Percentiles rank a stretch among this genome's conserved stretches.
Conservation (phyloP, 1,140 invertebrate species). For the Callitettix versicolor region DNA sequence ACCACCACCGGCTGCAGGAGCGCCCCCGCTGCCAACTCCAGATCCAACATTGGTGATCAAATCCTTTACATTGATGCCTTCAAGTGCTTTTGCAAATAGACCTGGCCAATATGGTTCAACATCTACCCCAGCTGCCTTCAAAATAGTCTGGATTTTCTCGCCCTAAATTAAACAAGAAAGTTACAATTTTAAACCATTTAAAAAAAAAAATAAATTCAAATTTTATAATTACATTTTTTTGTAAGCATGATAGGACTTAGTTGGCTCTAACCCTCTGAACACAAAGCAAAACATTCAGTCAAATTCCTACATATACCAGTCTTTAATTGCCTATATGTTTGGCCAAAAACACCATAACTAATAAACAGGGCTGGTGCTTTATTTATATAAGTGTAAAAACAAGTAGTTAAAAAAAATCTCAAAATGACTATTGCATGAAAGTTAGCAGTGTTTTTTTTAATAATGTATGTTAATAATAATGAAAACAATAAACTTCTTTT, state of each 20-base stretch:
- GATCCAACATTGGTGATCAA: conserved; percentile 91
- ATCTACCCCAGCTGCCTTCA: conserved; percentile 92
- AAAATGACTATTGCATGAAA: too few species aligned
- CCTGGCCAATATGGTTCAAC: conserved; percentile 99
- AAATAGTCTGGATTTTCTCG: conserved; percentile 93
- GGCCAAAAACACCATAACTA: too few species aligned
- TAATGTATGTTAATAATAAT: too few species aligned
- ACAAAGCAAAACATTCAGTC: not conserved
- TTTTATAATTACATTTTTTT: not conserved
- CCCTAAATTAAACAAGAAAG: conserved; percentile 49
- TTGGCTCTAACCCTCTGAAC: not conserved
- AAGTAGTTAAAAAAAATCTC: too few species aligned
- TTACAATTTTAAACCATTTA: not conserved
- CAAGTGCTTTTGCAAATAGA: conserved; percentile 92
- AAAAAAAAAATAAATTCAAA: not conserved
- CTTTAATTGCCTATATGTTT: too few species aligned
- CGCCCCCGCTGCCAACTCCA: conserved; percentile 74
- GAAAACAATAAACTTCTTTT: too few species aligned
- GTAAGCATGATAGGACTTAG: not conserved
- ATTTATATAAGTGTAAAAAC: too few species aligned
- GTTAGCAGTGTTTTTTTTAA: too few species aligned
- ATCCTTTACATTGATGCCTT: conserved; percentile 88
- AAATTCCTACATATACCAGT: too few species aligned
- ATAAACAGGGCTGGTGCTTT: too few species aligned
- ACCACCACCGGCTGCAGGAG: conserved; percentile 53